Evolutionary conservation across 2,797 vertebrate species (phyloP).

Genomic region (Acrossocheilus wenchowensis): DNA sequence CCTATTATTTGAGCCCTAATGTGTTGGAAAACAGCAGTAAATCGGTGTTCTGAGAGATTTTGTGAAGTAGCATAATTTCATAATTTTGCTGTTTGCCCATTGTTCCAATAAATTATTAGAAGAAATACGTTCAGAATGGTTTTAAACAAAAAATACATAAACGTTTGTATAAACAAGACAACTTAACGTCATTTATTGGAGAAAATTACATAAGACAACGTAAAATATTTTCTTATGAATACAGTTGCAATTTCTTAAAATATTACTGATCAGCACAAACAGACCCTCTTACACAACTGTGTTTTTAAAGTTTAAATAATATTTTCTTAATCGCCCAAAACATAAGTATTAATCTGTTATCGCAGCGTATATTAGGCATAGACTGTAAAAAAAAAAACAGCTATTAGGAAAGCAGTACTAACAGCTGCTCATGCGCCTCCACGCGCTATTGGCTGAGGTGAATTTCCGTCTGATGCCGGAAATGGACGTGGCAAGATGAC

Average conservation of each 20-base stretch:
- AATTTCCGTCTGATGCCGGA: conserved; percentile 56
- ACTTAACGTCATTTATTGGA: not conserved
- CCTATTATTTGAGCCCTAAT: not conserved
- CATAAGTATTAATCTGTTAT: not conserved
- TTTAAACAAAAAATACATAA: not conserved
- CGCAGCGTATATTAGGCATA: not conserved
- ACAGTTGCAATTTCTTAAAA: not conserved
- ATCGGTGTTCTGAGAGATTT: not conserved
- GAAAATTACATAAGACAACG: not conserved
- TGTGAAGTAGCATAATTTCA: not conserved
- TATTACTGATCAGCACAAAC: not conserved
- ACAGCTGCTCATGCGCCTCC: not conserved
- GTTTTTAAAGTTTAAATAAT: too few relatives aligned
- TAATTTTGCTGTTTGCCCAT: not conserved
- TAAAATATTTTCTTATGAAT: not conserved
- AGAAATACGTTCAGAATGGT: too few relatives aligned
- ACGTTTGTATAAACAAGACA: not conserved
- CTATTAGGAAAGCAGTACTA: not conserved
- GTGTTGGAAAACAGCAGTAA: not conserved
- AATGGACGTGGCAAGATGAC: conserved; percentile 66
- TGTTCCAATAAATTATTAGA: not conserved
- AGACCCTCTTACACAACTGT: not conserved
- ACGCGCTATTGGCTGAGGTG: conserved; percentile 12
- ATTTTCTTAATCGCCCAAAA: not conserved
- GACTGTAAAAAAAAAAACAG: too few relatives aligned